Conservation (phyloP, 2,888 invertebrate genomes). For the Chelonus formosanus region DNA sequence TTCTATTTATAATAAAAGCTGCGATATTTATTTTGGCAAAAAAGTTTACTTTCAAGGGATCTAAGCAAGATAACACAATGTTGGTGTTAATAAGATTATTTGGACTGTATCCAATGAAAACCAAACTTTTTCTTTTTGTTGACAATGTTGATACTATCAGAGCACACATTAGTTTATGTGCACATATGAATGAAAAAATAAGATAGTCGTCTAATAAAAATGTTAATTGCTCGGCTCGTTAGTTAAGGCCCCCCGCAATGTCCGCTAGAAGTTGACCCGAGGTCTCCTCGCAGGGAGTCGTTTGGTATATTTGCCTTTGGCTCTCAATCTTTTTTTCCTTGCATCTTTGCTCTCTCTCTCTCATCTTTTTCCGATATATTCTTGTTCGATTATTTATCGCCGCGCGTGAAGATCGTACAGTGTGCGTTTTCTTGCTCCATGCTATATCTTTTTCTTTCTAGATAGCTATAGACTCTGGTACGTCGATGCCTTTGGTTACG, state of each 20-base stretch:
- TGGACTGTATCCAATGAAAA: background rate
- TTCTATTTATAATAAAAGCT: too few relatives aligned
- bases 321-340: constrained; percentile 36
- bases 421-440: constrained; percentile 16
- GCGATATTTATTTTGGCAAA: too few relatives aligned
- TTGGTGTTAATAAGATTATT: too few relatives aligned
- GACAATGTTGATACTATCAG: background rate
- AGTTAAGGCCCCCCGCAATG: constrained; percentile 61
- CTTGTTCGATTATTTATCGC: constrained; percentile 29
- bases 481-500: constrained; percentile 18
- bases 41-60: too few relatives aligned
- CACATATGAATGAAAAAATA: background rate
- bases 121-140: constrained; percentile 13
- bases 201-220: constrained; percentile 59
- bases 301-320: constrained; percentile 57
- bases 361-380: constrained; percentile 26
- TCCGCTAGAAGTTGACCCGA: constrained; percentile 58
- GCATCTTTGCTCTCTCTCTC: constrained; percentile 39
- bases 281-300: constrained; percentile 62
- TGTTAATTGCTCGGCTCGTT: constrained; percentile 64
- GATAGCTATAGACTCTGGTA: constrained; percentile 15
- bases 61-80: too few relatives aligned
- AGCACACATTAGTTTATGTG: background rate
- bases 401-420: constrained; percentile 18
- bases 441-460: background rate